These are phyloP conservation scores for Trichonephila clavipes DNA, from an alignment of 1,140 invertebrate genomes.

Conservation along the genomic window DNA sequence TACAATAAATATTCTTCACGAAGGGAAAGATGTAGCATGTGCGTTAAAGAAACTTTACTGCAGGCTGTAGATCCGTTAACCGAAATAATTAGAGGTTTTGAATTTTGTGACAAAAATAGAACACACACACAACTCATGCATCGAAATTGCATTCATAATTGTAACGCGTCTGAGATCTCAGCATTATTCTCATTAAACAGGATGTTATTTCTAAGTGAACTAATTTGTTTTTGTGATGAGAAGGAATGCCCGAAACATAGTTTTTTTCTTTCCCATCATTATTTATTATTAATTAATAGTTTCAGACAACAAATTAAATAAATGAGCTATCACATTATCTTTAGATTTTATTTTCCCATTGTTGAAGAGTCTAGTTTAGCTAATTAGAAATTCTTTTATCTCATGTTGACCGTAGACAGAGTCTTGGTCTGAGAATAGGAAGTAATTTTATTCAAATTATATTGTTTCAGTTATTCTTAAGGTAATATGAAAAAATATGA, in stretches of 20 bases:
- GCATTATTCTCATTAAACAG: constrained; percentile 1
- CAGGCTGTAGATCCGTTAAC: constrained; percentile 24
- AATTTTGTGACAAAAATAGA: not conserved
- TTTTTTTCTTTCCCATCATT: not conserved
- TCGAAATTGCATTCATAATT: not conserved
- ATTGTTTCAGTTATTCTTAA: not conserved
- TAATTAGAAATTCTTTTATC: not conserved
- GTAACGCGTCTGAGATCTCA: not conserved
- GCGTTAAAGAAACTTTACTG: not conserved
- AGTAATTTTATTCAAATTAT: not conserved
- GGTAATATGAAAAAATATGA: not conserved
- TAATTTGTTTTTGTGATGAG: not conserved
- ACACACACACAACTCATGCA: not conserved
- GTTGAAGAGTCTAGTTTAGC: constrained; percentile 6
- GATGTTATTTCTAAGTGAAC: not conserved
- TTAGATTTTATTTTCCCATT: not conserved
- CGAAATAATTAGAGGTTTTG: not conserved
- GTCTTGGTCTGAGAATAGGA: not conserved
- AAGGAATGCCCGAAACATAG: not conserved
- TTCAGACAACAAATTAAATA: not conserved
- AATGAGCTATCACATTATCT: not conserved
- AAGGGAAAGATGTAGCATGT: not conserved
- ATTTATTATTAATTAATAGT: not conserved
- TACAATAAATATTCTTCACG: not conserved
- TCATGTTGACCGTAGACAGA: not conserved